Conservation (phyloP, 2,797 vertebrate species). For the Paramormyrops hopkinsi region DNA sequence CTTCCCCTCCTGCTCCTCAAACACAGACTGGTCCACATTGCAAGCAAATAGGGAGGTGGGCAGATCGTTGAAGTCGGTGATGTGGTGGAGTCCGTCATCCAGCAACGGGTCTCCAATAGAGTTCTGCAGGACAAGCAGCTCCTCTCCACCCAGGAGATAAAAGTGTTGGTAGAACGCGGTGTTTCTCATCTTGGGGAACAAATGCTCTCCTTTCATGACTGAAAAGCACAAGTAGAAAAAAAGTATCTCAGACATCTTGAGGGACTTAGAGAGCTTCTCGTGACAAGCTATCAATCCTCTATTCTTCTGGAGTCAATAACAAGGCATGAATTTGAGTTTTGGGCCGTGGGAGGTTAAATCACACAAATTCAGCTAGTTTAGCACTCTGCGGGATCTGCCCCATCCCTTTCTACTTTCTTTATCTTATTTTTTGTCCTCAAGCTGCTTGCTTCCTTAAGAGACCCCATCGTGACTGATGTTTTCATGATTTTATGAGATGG, state of each 20-base stretch:
- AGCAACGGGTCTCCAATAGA: conserved; percentile 55
- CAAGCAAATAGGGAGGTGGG: conserved; percentile 74
- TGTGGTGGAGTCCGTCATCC: conserved; percentile 65
- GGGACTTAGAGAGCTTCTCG: background rate
- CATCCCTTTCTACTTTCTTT: background rate
- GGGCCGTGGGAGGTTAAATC: background rate
- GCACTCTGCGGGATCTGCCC: background rate
- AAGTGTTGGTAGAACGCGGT: conserved; percentile 48
- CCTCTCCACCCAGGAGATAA: conserved; percentile 55
- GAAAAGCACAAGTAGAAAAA: conserved; percentile 20
- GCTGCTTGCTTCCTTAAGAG: background rate
- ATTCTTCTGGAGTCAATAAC: background rate
- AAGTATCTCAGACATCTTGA: background rate
- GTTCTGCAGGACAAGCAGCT: conserved; percentile 64
- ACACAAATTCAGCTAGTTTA: background rate
- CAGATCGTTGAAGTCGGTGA: conserved; percentile 79
- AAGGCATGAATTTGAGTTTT: background rate
- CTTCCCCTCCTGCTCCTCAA: conserved; percentile 72
- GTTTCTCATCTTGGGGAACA: conserved; percentile 64
- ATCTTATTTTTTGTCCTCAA: background rate
- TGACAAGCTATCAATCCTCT: background rate
- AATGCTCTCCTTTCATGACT: conserved; percentile 75
- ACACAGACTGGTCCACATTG: conserved; percentile 77
- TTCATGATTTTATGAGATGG: background rate
- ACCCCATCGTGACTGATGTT: background rate